Percentiles rank a stretch among this genome's conserved stretches.
Evolutionary conservation across 2,888 invertebrate genomes (phyloP).

Genomic region (Cataglyphis livida): DNA sequence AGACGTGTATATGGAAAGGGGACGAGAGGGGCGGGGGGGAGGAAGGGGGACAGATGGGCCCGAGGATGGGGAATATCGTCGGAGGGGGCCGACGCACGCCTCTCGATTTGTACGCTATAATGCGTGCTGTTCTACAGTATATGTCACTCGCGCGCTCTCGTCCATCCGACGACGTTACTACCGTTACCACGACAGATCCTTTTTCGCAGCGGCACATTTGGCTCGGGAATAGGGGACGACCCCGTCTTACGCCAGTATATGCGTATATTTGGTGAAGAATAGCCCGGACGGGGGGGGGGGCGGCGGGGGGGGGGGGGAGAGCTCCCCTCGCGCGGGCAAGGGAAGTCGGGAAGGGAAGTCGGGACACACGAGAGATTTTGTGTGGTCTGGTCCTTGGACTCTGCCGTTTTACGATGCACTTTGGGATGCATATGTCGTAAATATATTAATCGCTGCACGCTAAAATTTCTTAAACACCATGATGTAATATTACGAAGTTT

Average conservation of each 20-base stretch:
- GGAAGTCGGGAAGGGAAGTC: background rate
- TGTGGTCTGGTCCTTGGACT: background rate
- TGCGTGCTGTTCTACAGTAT: background rate
- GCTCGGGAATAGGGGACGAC: conserved; percentile 20
- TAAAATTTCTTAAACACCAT: background rate
- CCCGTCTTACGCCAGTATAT: background rate
- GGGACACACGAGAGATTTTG: conserved; percentile 8
- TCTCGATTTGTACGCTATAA: conserved; percentile 19
- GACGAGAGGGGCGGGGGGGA: background rate
- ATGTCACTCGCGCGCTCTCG: background rate
- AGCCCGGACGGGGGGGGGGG: background rate
- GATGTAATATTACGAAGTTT: background rate
- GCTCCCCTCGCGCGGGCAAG: background rate
- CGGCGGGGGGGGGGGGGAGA: too few relatives aligned
- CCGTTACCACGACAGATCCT: conserved; percentile 25
- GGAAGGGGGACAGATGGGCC: background rate
- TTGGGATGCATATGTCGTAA: background rate
- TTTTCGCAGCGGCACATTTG: conserved; percentile 32
- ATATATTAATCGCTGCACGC: too few relatives aligned
- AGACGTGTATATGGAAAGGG: conserved; percentile 14
- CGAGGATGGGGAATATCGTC: conserved; percentile 18
- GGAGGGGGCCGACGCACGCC: conserved; percentile 5
- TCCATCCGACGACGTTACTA: conserved; percentile 15
- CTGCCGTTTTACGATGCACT: background rate
- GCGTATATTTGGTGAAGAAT: background rate